Evolutionary conservation across 1,140 invertebrate genomes (phyloP), one percentile per base, ranked within the genome.

Genomic region (Coelopa frigida): DNA sequence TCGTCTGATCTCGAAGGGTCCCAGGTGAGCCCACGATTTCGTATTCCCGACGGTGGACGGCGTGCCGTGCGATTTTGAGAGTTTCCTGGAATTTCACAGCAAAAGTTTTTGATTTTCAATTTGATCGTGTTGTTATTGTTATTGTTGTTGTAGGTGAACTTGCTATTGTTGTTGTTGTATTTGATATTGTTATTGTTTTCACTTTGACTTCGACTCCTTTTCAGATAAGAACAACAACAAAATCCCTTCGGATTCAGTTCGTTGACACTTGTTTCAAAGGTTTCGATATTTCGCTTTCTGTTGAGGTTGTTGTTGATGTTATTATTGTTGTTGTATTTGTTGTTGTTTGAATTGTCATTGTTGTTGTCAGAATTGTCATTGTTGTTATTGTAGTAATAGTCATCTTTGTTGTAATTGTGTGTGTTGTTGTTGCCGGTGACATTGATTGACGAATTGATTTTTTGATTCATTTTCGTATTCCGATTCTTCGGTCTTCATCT

Each of bases 51-150:
- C n/a, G n/a, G n/a, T n/a, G n/a, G n/a, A n/a, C n/a, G n/a, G n/a
- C n/a, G n/a, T n/a, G n/a, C n/a, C n/a, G n/a, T n/a, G n/a, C n/a
- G n/a, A n/a, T n/a, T n/a, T n/a, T n/a, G n/a, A n/a, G n/a, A n/a
- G n/a, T n/a, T n/a, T n/a, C n/a, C n/a, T n/a, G n/a, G n/a, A n/a
- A n/a, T n/a, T n/a, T n/a, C n/a, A 33, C n/a, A 29, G 24, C 40
- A 21, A 15, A 42, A 42, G 40, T 23, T 20, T 42, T 42, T 42
- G 14, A 42, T 20, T 29, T 42, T 42, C 32, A 29, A 42, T 29
- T 29, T 42, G 40, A 42, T 42, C 40, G 21, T 29, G 27, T 14
- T 33, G n/a, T 33, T 33, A 4, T 33, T 17, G 4, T 33, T 10
- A 33, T 33, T 33, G 31, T 10, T 14, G 31, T 33, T 33, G n/a